These are phyloP conservation scores for Sceloporus tristichus DNA, from an alignment of 2,113 vertebrate species.

Conservation along the genomic window DNA sequence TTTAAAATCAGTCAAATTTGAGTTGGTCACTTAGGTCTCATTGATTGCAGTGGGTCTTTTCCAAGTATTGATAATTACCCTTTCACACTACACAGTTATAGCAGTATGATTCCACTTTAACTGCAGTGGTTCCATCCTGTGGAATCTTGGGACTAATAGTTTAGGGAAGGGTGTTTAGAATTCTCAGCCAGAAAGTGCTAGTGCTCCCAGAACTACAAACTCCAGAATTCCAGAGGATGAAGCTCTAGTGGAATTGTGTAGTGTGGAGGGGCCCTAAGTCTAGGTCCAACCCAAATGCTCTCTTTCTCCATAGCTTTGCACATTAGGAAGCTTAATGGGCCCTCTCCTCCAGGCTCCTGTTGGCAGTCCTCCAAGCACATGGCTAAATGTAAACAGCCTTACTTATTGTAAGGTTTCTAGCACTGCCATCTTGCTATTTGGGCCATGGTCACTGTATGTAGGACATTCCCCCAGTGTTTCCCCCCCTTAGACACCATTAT, in stretches of 20 bases:
- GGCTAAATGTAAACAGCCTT: background rate
- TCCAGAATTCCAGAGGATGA: too few species aligned
- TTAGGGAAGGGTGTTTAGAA: too few species aligned
- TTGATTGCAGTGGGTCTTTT: background rate
- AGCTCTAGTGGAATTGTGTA: too few species aligned
- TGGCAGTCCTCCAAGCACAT: background rate
- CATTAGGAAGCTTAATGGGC: background rate
- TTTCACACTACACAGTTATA: too few species aligned
- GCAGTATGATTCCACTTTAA: too few species aligned
- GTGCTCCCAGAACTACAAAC: too few species aligned
- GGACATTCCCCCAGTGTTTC: background rate
- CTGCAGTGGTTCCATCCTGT: too few species aligned
- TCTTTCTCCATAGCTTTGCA: background rate
- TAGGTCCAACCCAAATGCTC: background rate
- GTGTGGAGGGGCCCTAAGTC: background rate
- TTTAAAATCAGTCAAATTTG: background rate
- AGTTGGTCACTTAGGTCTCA: background rate
- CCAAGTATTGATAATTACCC: background rate
- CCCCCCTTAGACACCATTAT: constrained; percentile 17
- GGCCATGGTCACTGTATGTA: background rate
- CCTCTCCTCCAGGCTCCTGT: background rate
- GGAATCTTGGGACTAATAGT: too few species aligned
- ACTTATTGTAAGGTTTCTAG: background rate
- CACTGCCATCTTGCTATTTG: background rate
- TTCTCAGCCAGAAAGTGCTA: too few species aligned